Conservation (phyloP, 2,888 invertebrate species). For the Orthosia gothica region DNA sequence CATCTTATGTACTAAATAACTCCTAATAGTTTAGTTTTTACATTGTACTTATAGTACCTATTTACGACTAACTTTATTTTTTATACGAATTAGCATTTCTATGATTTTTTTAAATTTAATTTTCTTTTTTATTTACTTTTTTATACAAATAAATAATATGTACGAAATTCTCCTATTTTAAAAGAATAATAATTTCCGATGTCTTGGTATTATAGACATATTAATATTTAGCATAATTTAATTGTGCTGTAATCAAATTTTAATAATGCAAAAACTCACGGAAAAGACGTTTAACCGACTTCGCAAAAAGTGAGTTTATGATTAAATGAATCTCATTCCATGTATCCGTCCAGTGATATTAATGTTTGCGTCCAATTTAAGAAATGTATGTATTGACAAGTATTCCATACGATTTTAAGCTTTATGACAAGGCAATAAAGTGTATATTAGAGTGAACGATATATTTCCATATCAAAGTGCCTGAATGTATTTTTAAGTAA, state of each 20-base stretch:
- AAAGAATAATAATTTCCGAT: neutral
- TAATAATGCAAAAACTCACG: neutral
- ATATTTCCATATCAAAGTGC: constrained; percentile 62
- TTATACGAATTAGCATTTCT: constrained; percentile 34
- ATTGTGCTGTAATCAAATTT: neutral
- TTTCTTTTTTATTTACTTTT: constrained; percentile 1
- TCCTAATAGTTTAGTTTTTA: constrained; percentile 39
- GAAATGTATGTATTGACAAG: neutral
- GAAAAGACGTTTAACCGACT: constrained; percentile 19
- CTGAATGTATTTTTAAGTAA: constrained; percentile 59
- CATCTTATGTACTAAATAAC: neutral
- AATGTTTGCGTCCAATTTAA: constrained; percentile 31
- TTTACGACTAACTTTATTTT: constrained; percentile 36
- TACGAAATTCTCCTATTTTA: neutral
- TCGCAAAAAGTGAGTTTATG: neutral
- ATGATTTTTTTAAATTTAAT: constrained; percentile 11
- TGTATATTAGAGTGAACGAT: constrained; percentile 53
- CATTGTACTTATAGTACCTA: constrained; percentile 48
- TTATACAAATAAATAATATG: neutral
- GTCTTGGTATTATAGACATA: neutral
- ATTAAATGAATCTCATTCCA: constrained; percentile 35
- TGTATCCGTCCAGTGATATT: constrained; percentile 36
- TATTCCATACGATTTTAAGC: constrained; percentile 35
- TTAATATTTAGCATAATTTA: neutral
- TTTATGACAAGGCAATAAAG: constrained; percentile 27